Evolutionary conservation across 2,888 invertebrate genomes (phyloP), one percentile per base, ranked within the genome.

Genomic region (Leptura quadrifasciata): DNA sequence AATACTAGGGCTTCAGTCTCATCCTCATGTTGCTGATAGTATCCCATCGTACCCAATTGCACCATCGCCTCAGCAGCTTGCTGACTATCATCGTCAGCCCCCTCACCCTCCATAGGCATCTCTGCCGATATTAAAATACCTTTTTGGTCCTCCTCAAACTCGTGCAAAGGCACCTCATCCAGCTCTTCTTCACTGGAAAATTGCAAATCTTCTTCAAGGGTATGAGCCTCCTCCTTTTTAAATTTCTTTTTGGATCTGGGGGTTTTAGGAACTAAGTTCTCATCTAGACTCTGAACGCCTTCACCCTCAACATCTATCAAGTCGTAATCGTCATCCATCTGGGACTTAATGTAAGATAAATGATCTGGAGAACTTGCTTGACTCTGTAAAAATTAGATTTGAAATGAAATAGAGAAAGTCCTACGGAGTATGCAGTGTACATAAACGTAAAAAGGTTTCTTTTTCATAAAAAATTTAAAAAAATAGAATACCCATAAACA

Each of bases 1-100:
- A 79, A 84, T 63, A 83, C 78, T 31, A 83, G 67, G 2, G 79
- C 74, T 76, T 88, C 87, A 17, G 83, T 79, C 35, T 83, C 84
- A 35, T 87, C 86, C 0, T 88, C 88, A 47, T 83, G 85, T 67
- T 88, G 88, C 72, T 88, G 91, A 86, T 93, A 94, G 87, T 92
- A 94, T 73, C 93, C 93, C 87, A 93, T 92, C 81, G 93, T 92
- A 2, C 92, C 91, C 54, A 95, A 90, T 86, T 95, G 94, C 55
- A 94, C 94, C 93, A 95, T 94, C 10, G 95, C 94, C 88, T 95
- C 95, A 0, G 94, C 94, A 0, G 93, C 95, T 85, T 95, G 94
- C 85, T 94, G 94, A 81, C 89, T 89, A 79, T 88, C 88, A 83
- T 87, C 87, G 76, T 88, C 88, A 27, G 87, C 87, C 20, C 82